Evolutionary conservation across 2,797 vertebrate genomes (phyloP).

Genomic region (Acrossocheilus wenchowensis): DNA sequence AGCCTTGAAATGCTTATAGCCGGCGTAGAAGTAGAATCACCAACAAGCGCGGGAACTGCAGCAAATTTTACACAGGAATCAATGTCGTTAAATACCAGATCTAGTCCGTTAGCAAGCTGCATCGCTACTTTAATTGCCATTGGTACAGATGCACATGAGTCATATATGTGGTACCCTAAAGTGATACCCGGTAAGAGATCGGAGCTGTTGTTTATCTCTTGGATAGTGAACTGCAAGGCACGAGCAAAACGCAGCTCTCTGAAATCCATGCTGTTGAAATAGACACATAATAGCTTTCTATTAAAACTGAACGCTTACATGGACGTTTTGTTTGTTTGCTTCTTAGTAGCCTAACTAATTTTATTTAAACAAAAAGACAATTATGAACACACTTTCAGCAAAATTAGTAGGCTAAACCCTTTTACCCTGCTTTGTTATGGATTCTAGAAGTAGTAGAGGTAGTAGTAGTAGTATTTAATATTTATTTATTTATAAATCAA

Average conservation of each 20-base stretch:
- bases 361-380: neutral
- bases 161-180: slow-evolving; percentile 51
- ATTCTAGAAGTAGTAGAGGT: no score
- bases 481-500: neutral
- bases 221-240: slow-evolving; percentile 50
- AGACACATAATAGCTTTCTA: neutral
- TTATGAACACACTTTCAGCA: neutral
- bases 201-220: slow-evolving; percentile 55
- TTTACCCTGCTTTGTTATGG: neutral
- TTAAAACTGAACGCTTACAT: no score
- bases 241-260: slow-evolving; percentile 55
- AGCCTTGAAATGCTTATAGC: slow-evolving; percentile 73
- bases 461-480: no score
- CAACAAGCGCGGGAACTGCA: slow-evolving; percentile 65
- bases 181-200: slow-evolving; percentile 47
- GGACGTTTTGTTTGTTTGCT: no score
- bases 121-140: slow-evolving; percentile 48
- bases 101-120: slow-evolving; percentile 42
- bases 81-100: slow-evolving; percentile 6
- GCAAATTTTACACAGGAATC: slow-evolving; percentile 31
- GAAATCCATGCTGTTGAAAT: slow-evolving; percentile 51
- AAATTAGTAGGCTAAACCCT: neutral
- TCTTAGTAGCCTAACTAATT: neutral
- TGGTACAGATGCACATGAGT: slow-evolving; percentile 47
- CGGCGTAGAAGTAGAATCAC: slow-evolving; percentile 73